Evolutionary conservation across 1,140 invertebrate genomes (phyloP).

Genomic region (Cyclina sinensis): DNA sequence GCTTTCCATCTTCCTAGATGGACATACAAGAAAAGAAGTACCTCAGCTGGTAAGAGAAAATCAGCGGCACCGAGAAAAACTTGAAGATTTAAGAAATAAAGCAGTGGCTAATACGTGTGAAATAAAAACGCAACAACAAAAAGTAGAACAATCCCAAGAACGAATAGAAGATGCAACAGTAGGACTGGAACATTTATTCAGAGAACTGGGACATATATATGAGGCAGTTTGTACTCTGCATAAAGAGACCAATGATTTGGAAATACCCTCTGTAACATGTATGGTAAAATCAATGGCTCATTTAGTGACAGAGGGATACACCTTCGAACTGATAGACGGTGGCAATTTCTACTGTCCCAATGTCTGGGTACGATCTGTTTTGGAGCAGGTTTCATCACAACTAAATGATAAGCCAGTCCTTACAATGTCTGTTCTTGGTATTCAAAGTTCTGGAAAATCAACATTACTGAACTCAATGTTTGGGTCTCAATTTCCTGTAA

Average conservation of each 20-base stretch:
- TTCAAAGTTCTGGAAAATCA: conserved; percentile 46
- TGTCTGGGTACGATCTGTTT: neutral
- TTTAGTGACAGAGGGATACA: neutral
- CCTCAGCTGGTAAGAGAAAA: neutral
- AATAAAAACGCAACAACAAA: neutral
- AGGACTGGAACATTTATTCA: conserved; percentile 41
- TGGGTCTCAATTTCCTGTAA: conserved; percentile 22
- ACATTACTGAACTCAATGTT: conserved; percentile 37
- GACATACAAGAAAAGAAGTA: neutral
- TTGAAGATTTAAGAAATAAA: neutral
- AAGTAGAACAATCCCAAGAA: neutral
- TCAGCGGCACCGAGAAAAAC: neutral
- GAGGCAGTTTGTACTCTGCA: neutral
- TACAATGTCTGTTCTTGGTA: neutral
- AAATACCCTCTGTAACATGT: neutral
- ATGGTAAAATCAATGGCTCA: neutral
- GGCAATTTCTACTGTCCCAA: neutral
- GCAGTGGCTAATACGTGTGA: neutral
- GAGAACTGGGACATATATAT: conserved; percentile 28
- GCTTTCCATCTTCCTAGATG: neutral
- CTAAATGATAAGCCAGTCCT: neutral
- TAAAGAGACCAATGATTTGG: neutral
- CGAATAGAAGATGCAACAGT: conserved; percentile 13
- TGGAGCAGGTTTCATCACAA: neutral
- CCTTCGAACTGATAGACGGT: conserved; percentile 12